Conservation (phyloP, 2,113 vertebrate species). For the Varanus komodoensis region DNA sequence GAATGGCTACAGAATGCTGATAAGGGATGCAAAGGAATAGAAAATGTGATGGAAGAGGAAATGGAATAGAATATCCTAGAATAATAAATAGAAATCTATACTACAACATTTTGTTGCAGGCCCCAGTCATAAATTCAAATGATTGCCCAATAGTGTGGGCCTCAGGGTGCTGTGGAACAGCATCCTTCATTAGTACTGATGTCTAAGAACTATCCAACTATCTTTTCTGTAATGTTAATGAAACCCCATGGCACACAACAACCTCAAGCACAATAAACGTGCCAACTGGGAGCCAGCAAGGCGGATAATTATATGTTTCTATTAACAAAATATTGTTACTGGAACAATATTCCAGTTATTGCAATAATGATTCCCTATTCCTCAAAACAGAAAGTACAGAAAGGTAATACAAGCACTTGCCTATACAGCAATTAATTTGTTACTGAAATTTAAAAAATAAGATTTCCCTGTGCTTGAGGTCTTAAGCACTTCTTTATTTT, state of each 20-base stretch:
- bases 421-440: not conserved
- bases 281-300: not conserved
- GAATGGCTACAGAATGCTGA: too few relatives aligned
- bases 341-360: too few relatives aligned
- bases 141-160: not conserved
- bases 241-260: not conserved
- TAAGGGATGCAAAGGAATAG: too few relatives aligned
- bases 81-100: too few relatives aligned
- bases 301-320: not conserved
- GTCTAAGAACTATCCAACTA: not conserved
- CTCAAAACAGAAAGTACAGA: not conserved
- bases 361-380: not conserved
- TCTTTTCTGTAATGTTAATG: not conserved
- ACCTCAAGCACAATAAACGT: not conserved
- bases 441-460: slow-evolving; percentile 21
- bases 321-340: not conserved
- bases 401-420: not conserved
- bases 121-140: not conserved
- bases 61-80: too few relatives aligned
- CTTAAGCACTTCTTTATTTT: slow-evolving; percentile 3
- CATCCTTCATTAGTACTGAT: not conserved
- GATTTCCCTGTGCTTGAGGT: not conserved
- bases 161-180: not conserved
- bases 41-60: too few relatives aligned
- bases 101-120: too few relatives aligned